phyloP scores from a whole-genome alignment of 1,140 invertebrate species.

The Zaprionus taronus region DNA sequence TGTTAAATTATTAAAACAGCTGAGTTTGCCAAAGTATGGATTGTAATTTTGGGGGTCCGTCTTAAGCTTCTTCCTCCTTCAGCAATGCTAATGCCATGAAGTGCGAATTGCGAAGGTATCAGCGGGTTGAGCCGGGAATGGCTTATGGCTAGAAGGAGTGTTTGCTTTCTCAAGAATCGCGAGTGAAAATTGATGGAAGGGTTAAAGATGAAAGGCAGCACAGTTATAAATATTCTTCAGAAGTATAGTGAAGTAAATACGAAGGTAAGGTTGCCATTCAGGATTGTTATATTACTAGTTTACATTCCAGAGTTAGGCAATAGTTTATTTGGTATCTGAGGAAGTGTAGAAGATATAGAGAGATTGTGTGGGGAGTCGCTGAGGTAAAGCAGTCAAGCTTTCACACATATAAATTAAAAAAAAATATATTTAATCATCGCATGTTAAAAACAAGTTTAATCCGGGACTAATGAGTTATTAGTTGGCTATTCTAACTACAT shows the following conservation, averaged over 20 bases:
- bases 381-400: no score
- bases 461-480: no score
- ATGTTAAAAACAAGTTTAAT: no score
- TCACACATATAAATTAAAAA: no score
- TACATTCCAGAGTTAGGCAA: no score
- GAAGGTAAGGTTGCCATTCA: neutral
- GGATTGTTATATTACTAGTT: no score
- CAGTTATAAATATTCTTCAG: neutral
- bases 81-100: neutral
- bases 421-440: no score
- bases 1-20: constrained; percentile 47
- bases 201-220: neutral
- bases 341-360: no score
- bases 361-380: no score
- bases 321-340: no score
- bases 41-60: constrained; percentile 14
- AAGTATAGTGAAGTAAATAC: neutral
- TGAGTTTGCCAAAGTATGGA: constrained; percentile 36
- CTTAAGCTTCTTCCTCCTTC: neutral
- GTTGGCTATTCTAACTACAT: no score
- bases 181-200: neutral
- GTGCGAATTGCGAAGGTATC: neutral
- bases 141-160: neutral
- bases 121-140: neutral
- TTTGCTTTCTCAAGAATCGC: neutral